phyloP scores from a whole-genome alignment of 2,888 invertebrate genomes.

The Thymelicus lineola region DNA sequence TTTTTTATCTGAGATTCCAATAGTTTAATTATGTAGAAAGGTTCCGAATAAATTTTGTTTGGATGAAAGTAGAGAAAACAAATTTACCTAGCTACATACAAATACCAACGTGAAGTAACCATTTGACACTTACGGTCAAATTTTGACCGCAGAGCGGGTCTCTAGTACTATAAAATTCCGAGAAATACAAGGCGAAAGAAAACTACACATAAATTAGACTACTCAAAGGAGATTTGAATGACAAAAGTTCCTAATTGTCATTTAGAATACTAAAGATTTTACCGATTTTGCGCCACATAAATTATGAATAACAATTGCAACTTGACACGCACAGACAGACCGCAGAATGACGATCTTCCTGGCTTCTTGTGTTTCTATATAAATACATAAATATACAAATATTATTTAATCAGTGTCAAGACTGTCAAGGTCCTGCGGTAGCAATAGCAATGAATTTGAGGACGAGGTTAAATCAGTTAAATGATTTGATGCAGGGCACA shows the following conservation, averaged over 20 bases:
- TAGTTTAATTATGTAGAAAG: no score
- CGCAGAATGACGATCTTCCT: constrained; percentile 15
- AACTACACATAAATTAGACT: no score
- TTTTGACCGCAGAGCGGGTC: no score
- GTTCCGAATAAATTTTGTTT: no score
- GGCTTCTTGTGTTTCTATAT: constrained; percentile 14
- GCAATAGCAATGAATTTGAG: neutral
- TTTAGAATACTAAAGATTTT: neutral
- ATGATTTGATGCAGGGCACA: no score
- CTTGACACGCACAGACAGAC: constrained; percentile 1
- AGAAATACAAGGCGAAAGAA: neutral
- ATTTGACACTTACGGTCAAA: no score
- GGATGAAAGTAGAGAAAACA: no score
- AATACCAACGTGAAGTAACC: no score
- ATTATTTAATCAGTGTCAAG: constrained; percentile 41
- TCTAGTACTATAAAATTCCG: no score
- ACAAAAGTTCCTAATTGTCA: neutral
- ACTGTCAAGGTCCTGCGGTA: neutral
- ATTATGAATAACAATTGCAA: constrained; percentile 1
- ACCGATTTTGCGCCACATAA: neutral
- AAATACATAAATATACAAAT: neutral
- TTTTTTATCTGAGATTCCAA: no score
- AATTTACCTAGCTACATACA: no score
- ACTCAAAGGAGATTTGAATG: no score
- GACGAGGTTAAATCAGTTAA: neutral